phyloP scores from a whole-genome alignment of 2,888 invertebrate species.

The Acrocera orbiculus region DNA sequence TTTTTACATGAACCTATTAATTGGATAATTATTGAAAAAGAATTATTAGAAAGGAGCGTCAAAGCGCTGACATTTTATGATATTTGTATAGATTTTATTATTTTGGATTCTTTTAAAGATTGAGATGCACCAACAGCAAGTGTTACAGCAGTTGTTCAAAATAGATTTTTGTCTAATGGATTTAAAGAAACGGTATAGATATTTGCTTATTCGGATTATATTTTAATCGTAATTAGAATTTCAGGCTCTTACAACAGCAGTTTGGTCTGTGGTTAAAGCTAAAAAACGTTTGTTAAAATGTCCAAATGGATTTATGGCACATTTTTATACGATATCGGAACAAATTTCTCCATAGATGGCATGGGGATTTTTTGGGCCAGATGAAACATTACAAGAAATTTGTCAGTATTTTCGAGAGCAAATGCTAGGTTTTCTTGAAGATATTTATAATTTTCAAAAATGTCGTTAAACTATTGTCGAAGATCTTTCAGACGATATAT shows the following conservation, averaged over 20 bases:
- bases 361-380: conserved; percentile 95
- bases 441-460: conserved; percentile 85
- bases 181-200: conserved; percentile 86
- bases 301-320: conserved; percentile 88
- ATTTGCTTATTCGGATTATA: neutral
- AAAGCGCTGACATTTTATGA: conserved; percentile 89
- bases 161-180: conserved; percentile 90
- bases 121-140: conserved; percentile 85
- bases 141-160: conserved; percentile 88
- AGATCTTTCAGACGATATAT: conserved; percentile 70
- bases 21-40: conserved; percentile 65
- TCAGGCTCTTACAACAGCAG: conserved; percentile 80
- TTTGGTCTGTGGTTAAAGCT: conserved; percentile 93
- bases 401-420: conserved; percentile 87
- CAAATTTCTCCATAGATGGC: conserved; percentile 82
- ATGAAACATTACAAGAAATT: conserved; percentile 68
- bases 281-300: conserved; percentile 80
- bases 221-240: conserved; percentile 16
- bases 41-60: conserved; percentile 67
- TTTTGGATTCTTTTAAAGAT: conserved; percentile 96
- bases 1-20: conserved; percentile 57
- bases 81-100: conserved; percentile 86
- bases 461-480: conserved; percentile 76
- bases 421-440: conserved; percentile 70
- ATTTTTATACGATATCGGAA: conserved; percentile 93